A percentile compares a stretch with the other conserved stretches of the same genome.
These are phyloP conservation scores for Apotomis capreana DNA, from an alignment of 2,888 invertebrate genomes.

Conservation along the genomic window DNA sequence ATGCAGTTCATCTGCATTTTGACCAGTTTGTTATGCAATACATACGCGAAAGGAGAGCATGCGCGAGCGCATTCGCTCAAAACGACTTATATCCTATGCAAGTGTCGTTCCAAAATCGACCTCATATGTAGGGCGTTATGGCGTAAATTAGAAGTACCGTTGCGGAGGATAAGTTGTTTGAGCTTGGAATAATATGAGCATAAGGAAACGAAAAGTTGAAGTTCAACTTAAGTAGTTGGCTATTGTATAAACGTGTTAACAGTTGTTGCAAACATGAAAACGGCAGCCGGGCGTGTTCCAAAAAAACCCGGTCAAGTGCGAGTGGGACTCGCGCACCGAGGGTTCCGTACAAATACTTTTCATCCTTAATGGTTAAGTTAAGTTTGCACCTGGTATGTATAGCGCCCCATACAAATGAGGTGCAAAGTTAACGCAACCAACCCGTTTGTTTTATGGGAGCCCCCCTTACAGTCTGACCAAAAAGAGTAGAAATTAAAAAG, in stretches of 20 bases:
- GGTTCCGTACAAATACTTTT: too few species aligned
- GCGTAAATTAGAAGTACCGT: not conserved
- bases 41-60: not conserved
- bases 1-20: not conserved
- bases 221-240: not conserved
- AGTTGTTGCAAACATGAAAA: too few species aligned
- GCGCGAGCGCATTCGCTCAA: not conserved
- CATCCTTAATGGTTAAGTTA: too few species aligned
- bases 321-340: too few species aligned
- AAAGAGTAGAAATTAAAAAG: too few species aligned
- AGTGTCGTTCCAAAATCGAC: not conserved
- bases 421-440: too few species aligned
- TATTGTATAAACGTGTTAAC: not conserved
- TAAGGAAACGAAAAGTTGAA: not conserved
- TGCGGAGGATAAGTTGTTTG: not conserved
- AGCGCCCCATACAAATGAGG: too few species aligned
- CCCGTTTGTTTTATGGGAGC: too few species aligned
- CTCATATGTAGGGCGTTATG: not conserved
- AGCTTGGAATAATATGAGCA: not conserved
- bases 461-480: too few species aligned
- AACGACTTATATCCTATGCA: not conserved
- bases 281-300: too few species aligned
- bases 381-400: too few species aligned
- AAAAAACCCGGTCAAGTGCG: too few species aligned
- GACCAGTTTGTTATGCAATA: not conserved